Percentiles rank a stretch among this genome's conserved stretches.
Conservation (phyloP, 2,797 vertebrate species). For the Hephaestus fuliginosus region DNA sequence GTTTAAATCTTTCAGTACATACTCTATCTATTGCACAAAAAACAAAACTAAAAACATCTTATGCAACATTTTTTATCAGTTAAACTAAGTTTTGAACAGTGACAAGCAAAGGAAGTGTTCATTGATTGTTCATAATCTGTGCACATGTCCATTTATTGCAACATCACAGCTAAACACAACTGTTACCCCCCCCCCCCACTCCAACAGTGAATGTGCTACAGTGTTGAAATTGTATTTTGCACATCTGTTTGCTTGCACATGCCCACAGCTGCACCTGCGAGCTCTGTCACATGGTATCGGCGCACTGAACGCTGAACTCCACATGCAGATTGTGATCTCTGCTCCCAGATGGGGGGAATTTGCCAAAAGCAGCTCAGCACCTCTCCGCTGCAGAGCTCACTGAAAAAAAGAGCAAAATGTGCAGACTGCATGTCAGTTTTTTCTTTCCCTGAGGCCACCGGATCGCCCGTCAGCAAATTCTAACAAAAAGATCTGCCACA, state of each 20-base stretch:
- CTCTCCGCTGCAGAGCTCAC: neutral
- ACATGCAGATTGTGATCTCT: constrained; percentile 50
- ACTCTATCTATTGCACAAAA: neutral
- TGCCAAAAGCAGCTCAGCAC: constrained; percentile 48
- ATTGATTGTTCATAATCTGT: constrained; percentile 19
- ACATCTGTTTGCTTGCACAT: constrained; percentile 37
- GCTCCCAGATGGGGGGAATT: constrained; percentile 38
- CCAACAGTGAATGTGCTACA: neutral
- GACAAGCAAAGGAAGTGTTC: neutral
- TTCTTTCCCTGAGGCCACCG: constrained; percentile 34
- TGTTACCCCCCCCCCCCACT: constrained; percentile 4
- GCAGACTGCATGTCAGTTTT: constrained; percentile 29
- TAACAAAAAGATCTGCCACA: constrained; percentile 8
- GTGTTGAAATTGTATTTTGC: constrained; percentile 20
- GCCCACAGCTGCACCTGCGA: constrained; percentile 39
- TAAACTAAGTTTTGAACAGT: neutral
- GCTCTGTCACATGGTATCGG: constrained; percentile 40
- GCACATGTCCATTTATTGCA: neutral
- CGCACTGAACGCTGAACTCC: constrained; percentile 20
- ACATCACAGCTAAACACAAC: constrained; percentile 19
- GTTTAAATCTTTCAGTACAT: neutral
- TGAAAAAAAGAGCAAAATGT: constrained; percentile 33
- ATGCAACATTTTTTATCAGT: neutral
- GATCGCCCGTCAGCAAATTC: constrained; percentile 44
- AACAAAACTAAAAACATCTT: neutral